Conservation (phyloP, 2,797 vertebrate species). For the Artibeus jamaicensis region DNA sequence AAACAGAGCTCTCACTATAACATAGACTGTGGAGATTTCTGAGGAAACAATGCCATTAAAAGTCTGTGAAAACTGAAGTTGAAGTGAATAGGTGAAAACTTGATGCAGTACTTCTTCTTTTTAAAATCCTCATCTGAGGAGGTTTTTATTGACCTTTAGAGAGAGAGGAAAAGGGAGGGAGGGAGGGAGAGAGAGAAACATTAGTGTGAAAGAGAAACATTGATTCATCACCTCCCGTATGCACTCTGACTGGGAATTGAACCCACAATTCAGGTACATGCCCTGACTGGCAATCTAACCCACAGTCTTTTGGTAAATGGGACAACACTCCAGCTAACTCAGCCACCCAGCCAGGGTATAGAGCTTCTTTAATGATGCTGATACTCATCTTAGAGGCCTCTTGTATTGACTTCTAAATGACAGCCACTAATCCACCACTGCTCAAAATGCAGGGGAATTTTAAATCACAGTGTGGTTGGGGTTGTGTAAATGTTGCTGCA, state of each 20-base stretch:
- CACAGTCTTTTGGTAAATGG: too few relatives aligned
- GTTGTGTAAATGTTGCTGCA: neutral
- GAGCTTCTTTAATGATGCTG: neutral
- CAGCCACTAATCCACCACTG: neutral
- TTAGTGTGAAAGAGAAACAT: too few relatives aligned
- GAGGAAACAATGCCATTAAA: neutral
- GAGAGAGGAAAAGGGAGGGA: too few relatives aligned
- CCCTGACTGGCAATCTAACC: too few relatives aligned
- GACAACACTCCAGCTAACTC: too few relatives aligned
- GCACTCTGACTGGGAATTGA: too few relatives aligned
- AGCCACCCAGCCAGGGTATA: neutral
- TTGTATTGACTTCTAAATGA: neutral
- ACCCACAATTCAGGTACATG: too few relatives aligned
- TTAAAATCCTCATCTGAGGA: too few relatives aligned
- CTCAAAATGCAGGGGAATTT: neutral
- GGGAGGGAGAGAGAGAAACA: too few relatives aligned
- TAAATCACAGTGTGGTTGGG: neutral
- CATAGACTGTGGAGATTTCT: neutral
- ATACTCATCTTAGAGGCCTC: neutral
- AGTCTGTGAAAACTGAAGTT: constrained; percentile 15
- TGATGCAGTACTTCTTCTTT: neutral
- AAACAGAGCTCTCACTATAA: neutral
- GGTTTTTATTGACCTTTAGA: too few relatives aligned
- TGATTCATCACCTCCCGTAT: too few relatives aligned
- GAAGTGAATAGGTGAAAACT: neutral